Evolutionary conservation across 2,888 invertebrate species (phyloP).

Genomic region (Pammene fasciana): DNA sequence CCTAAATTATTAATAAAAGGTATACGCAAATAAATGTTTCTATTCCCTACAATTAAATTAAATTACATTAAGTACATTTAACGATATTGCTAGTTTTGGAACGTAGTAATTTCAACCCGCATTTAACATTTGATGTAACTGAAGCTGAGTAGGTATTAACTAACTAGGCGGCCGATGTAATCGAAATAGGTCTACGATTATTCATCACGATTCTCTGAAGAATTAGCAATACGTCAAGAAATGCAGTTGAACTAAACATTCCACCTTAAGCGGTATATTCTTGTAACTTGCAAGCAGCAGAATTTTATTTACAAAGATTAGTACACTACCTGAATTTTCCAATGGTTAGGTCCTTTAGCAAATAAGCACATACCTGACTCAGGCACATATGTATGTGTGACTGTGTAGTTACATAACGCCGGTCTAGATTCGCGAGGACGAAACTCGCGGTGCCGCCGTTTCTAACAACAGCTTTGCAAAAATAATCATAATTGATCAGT

Average conservation of each 20-base stretch:
- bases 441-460: constrained; percentile 16
- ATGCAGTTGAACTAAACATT: background rate
- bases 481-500: constrained; percentile 11
- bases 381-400: no score
- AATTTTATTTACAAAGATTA: background rate
- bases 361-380: no score
- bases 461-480: no score
- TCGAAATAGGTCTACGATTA: no score
- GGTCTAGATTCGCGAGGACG: constrained; percentile 35
- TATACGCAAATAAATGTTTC: no score
- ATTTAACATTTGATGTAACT: constrained; percentile 14
- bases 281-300: background rate
- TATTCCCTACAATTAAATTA: no score
- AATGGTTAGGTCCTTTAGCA: no score
- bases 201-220: no score
- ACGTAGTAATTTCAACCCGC: constrained; percentile 6
- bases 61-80: background rate
- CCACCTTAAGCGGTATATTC: background rate
- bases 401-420: no score
- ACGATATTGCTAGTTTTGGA: constrained; percentile 7
- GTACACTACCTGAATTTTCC: background rate
- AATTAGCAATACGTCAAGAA: background rate
- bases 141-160: constrained; percentile 15
- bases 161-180: constrained; percentile 8
- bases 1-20: no score